phyloP scores from a whole-genome alignment of 2,113 vertebrate species.

The Leucosticte australis region DNA sequence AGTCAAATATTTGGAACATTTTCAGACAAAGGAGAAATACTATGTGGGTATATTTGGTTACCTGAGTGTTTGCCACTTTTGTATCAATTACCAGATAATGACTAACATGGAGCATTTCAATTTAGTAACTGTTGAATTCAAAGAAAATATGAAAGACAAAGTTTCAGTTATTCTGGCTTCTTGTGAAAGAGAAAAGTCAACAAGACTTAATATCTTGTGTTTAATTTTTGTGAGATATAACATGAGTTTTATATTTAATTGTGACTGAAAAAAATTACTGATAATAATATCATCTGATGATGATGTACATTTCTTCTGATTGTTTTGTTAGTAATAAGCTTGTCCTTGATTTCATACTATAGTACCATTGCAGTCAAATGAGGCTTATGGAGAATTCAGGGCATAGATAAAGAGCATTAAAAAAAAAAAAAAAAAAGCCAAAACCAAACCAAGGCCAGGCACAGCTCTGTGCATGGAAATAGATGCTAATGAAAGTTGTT shows the following conservation, averaged over 20 bases:
- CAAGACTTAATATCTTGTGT: neutral
- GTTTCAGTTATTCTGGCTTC: neutral
- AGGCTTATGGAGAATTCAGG: neutral
- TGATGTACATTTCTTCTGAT: neutral
- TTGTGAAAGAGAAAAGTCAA: neutral
- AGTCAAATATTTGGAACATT: slow-evolving; percentile 16
- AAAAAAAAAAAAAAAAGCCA: neutral
- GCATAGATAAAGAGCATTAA: neutral
- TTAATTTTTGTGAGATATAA: neutral
- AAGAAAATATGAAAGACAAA: neutral
- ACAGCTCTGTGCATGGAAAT: neutral
- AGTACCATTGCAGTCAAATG: neutral
- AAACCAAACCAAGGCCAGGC: neutral
- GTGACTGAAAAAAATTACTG: neutral
- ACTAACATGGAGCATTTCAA: neutral
- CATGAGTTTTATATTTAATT: neutral
- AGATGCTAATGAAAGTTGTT: neutral
- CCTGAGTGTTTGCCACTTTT: neutral
- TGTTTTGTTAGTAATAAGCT: neutral
- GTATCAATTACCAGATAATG: neutral
- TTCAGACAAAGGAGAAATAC: neutral
- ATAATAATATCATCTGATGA: neutral
- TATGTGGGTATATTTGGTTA: neutral
- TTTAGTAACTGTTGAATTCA: neutral
- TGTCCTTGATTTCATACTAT: neutral